A percentile compares a stretch with the other conserved stretches of the same genome.
phyloP scores from a whole-genome alignment of 1,140 invertebrate species.

The Chrysopa pallens region DNA sequence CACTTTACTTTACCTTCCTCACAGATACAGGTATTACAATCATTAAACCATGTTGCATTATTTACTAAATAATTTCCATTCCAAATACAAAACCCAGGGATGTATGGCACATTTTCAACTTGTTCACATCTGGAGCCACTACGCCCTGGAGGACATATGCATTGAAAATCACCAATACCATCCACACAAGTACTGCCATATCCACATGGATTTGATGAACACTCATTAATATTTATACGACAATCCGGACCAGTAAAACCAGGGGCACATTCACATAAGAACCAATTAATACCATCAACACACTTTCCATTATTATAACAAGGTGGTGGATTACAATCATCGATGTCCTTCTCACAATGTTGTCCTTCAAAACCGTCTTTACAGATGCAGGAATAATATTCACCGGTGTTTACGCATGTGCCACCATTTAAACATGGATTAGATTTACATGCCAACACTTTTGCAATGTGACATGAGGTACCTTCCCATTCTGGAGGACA shows the following conservation, averaged over 20 bases:
- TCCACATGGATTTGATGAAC: constrained; percentile 61
- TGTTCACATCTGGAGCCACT: constrained; percentile 52
- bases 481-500: constrained; percentile 48
- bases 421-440: constrained; percentile 56
- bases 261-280: constrained; percentile 49
- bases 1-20: constrained; percentile 52
- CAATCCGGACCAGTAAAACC: constrained; percentile 57
- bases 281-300: constrained; percentile 66
- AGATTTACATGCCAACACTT: constrained; percentile 50
- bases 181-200: constrained; percentile 70
- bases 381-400: constrained; percentile 52
- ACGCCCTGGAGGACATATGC: constrained; percentile 60
- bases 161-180: constrained; percentile 55
- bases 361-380: constrained; percentile 41
- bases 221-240: constrained; percentile 60
- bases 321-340: constrained; percentile 41
- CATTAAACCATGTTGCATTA: constrained; percentile 45
- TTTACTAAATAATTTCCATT: constrained; percentile 23
- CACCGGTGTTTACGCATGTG: constrained; percentile 51
- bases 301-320: constrained; percentile 63
- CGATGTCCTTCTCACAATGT: constrained; percentile 42
- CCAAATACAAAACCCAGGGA: constrained; percentile 8
- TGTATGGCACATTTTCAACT: constrained; percentile 16
- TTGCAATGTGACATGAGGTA: constrained; percentile 46
- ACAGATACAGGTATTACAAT: constrained; percentile 73